Base-by-base conservation (phyloP, 2,113 vertebrate species). In the Psammodynastes pulverulentus region DNA sequence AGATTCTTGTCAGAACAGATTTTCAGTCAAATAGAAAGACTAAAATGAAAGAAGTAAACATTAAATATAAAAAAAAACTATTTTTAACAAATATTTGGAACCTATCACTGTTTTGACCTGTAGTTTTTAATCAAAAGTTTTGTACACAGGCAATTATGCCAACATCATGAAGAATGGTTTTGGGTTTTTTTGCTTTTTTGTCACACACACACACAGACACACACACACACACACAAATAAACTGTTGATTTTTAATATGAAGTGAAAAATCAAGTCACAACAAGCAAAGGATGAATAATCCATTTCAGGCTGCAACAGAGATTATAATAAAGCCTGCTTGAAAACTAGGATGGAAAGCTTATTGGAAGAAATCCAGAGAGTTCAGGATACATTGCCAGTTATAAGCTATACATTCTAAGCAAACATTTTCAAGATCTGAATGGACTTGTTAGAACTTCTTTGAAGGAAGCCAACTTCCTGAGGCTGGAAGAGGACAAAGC, bases 1-100 rank as follows among this genome's bases (percentile, higher is more conserved):
- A 91, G 87, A 91, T 48, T 67, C 43, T n/a, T 84, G 52, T 53
- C n/a, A 90, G 91, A 89, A 23, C 29, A 92, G 53, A 62, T 87
- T 43, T 52, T 56, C 12, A n/a, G 48, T 26, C 34, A 87, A 34
- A 91, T 2, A 19, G 43, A 62, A 90, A 49, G 87, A 88, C 3
- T 87, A 43, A 86, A 92, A 43, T 39, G 21, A 24, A 94, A 87
- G 84, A 54, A 87, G 9, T 46, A 26, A 53, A 51, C 52, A 54
- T 2, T 84, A 62, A 72, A 92, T 89, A 24, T 46, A 90, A 15
- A 54, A 90, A 15, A 54, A 62, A 52, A 9, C 21, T 91, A 26
- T 43, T 87, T 62, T 15, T 2, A 5, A n/a, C n/a, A 67, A 67
- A 21, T n/a, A 24, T n/a, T 91, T 91, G 26, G 53, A 84, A 56